These are phyloP conservation scores for Halyomorpha halys DNA, from an alignment of 1,140 invertebrate species.

Conservation along the genomic window DNA sequence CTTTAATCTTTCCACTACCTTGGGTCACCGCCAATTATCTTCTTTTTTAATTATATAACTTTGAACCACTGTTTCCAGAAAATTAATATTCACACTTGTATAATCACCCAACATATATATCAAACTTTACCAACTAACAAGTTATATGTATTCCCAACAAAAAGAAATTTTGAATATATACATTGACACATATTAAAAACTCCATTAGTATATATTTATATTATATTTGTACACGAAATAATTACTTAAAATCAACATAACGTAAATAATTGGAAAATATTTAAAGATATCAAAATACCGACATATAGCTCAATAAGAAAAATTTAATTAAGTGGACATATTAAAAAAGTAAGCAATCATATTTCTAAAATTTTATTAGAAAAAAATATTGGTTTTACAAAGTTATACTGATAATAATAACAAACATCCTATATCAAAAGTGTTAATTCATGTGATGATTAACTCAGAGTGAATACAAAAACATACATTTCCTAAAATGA, in stretches of 20 bases:
- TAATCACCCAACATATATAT: no score
- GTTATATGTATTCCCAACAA: slow-evolving; percentile 1
- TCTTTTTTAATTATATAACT: no score
- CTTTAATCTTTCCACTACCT: no score
- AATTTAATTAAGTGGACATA: not conserved
- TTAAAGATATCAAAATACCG: no score
- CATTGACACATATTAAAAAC: no score
- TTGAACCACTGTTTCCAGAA: no score
- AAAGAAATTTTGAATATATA: not conserved
- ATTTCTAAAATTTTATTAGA: not conserved
- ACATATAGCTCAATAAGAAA: not conserved
- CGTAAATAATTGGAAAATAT: no score
- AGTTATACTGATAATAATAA: slow-evolving; percentile 7
- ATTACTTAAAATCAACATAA: no score
- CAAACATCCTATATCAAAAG: not conserved
- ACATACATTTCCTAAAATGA: not conserved
- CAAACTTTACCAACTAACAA: not conserved
- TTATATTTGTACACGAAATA: no score
- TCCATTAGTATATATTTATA: no score
- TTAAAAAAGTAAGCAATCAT: slow-evolving; percentile 3
- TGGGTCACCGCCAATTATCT: no score
- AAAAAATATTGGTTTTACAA: slow-evolving; percentile 5
- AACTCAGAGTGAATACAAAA: not conserved
- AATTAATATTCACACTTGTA: no score
- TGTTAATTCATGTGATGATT: not conserved